Conservation (phyloP, 2,113 vertebrate species). For the Pseudolaguvia tuberculata region DNA sequence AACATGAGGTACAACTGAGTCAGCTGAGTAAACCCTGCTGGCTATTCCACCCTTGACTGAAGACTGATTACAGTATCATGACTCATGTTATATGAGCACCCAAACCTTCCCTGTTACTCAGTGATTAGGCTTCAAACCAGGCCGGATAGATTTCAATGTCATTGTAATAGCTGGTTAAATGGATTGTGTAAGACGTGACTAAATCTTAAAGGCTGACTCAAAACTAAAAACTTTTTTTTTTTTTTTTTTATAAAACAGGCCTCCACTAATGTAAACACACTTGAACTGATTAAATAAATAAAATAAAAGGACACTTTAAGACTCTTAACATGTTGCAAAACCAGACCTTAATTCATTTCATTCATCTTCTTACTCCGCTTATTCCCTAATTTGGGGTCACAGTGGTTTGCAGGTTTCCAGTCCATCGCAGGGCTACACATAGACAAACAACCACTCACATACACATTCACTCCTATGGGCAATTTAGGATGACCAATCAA, state of each 20-base stretch:
- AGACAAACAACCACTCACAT: too few species aligned
- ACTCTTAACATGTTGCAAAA: too few species aligned
- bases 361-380: too few species aligned
- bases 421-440: too few species aligned
- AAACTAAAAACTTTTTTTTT: too few species aligned
- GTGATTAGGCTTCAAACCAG: slow-evolving; percentile 10
- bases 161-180: slow-evolving; percentile 3
- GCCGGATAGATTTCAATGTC: not conserved
- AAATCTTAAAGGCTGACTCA: not conserved
- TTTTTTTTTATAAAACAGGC: too few species aligned
- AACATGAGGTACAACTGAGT: slow-evolving; percentile 11
- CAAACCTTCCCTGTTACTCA: not conserved
- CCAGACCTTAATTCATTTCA: too few species aligned
- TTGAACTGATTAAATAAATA: not conserved
- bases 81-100: slow-evolving; percentile 15
- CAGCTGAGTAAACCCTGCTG: slow-evolving; percentile 29
- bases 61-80: slow-evolving; percentile 20
- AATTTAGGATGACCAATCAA: too few species aligned
- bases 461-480: too few species aligned
- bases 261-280: not conserved
- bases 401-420: too few species aligned
- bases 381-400: too few species aligned
- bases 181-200: not conserved
- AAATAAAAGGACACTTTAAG: not conserved
- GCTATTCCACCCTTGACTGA: slow-evolving; percentile 1